Evolutionary conservation across 2,888 invertebrate species (phyloP).

Genomic region (Phorcus lineatus): DNA sequence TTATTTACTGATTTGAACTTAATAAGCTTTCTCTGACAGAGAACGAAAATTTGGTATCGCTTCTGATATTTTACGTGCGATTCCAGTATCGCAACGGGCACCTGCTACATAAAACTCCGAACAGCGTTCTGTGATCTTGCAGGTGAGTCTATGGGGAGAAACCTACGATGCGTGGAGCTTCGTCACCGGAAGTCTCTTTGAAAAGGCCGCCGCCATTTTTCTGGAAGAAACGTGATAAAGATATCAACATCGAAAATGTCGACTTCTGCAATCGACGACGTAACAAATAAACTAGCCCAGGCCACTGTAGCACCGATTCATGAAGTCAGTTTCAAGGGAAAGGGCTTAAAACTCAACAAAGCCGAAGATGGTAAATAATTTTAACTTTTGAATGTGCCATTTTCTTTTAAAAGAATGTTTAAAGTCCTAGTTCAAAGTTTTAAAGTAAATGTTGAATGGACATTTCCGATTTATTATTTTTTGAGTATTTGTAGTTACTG

Average conservation of each 20-base stretch:
- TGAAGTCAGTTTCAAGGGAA: conserved; percentile 87
- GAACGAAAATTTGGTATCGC: no score
- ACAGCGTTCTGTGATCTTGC: no score
- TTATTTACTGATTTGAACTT: no score
- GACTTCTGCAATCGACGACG: conserved; percentile 51
- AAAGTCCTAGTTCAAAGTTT: neutral
- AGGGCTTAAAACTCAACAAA: conserved; percentile 85
- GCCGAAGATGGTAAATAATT: conserved; percentile 85
- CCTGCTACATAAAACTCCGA: no score
- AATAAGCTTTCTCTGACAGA: no score
- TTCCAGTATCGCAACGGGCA: no score
- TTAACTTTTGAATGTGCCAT: neutral
- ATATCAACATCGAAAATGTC: neutral
- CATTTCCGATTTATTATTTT: neutral
- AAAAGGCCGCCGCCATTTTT: conserved; percentile 11
- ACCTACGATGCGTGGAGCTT: no score
- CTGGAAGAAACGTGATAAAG: neutral
- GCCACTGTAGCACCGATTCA: conserved; percentile 60
- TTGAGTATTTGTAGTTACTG: neutral
- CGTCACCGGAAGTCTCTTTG: neutral
- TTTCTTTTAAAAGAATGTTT: neutral
- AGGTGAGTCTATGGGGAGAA: no score
- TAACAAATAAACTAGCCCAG: conserved; percentile 65
- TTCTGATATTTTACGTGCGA: no score
- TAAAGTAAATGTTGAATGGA: neutral